Evolutionary conservation across 1,140 invertebrate species (phyloP).

Genomic region (Drosophila willistoni): DNA sequence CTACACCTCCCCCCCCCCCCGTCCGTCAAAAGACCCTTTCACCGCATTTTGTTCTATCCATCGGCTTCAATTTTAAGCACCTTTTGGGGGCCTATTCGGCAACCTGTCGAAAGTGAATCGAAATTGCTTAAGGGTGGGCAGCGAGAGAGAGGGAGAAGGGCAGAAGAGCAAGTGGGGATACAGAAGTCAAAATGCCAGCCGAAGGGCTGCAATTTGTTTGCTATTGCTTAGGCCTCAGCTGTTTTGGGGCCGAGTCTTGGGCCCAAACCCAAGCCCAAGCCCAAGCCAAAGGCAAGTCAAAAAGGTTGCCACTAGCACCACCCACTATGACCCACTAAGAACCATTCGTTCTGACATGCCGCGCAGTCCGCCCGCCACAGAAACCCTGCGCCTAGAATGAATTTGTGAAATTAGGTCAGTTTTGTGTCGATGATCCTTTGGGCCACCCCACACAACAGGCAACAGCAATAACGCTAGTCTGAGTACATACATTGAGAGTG

Average conservation of each 20-base stretch:
- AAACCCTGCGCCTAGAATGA: constrained; percentile 73
- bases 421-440: constrained; percentile 83
- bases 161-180: background rate
- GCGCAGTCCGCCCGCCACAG: constrained; percentile 39
- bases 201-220: constrained; percentile 68
- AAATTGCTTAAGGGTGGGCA: constrained; percentile 28
- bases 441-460: constrained; percentile 48
- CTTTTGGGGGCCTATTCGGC: constrained; percentile 32
- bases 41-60: background rate
- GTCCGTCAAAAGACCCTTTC: background rate
- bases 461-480: constrained; percentile 47
- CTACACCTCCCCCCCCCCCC: background rate
- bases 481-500: constrained; percentile 36
- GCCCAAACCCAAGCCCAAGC: constrained; percentile 42
- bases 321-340: constrained; percentile 71
- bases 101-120: constrained; percentile 46
- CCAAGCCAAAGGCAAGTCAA: constrained; percentile 26
- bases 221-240: constrained; percentile 55
- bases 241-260: constrained; percentile 39
- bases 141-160: background rate
- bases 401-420: constrained; percentile 83
- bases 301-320: constrained; percentile 29
- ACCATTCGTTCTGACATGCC: constrained; percentile 28
- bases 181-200: constrained; percentile 59
- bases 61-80: constrained; percentile 36